Base-by-base conservation (phyloP, 2,797 vertebrate genomes). In the Molossus molossus region DNA sequence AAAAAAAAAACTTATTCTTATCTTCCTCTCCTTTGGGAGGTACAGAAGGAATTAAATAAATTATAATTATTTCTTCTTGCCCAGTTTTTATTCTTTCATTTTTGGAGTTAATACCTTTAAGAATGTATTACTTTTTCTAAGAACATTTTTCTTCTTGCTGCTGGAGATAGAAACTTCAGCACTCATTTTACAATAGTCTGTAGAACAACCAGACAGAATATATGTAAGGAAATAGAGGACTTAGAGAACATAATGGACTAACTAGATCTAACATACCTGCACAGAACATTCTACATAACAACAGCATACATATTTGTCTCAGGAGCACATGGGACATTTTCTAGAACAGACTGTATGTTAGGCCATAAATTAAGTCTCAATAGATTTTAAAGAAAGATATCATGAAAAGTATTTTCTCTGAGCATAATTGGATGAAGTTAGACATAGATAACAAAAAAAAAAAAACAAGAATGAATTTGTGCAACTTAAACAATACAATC, bases 81-180 rank as follows among this genome's bases (percentile, higher is more conserved):
- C 27, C 20, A 58, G 14, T 88, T 95, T 93, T 90, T 29, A 81
- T 94, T 72, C 77, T 95, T 77, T 95, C 10, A 82, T 85, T 40
- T 73, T 91, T 60, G 91, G 21, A 10, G 10, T 83, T 45, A 82
- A 58, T 93, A 82, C 18, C 27, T 75, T 95, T 91, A 75, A 95
- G n/a, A 91, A 83, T 93, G n/a, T 82, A 75, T 69, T 87, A 67
- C 25, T 94, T 89, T 53, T 70, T 73, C n/a, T 91, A 50, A 81
- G 75, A 87, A 29, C 2, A 18, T 58, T 82, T 90, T 87, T 67
- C 13, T 80, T 67, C 17, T 80, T 91, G 14, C 23, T 79, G 8
- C 25, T 91, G 25, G 45, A 79, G 40, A 90, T 96, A 3, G 29
- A 60, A 18, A 57, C 18, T 37, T 85, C 25, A 80, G 1, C 65